phyloP scores from a whole-genome alignment of 1,140 invertebrate genomes.

The Ips typographus region DNA sequence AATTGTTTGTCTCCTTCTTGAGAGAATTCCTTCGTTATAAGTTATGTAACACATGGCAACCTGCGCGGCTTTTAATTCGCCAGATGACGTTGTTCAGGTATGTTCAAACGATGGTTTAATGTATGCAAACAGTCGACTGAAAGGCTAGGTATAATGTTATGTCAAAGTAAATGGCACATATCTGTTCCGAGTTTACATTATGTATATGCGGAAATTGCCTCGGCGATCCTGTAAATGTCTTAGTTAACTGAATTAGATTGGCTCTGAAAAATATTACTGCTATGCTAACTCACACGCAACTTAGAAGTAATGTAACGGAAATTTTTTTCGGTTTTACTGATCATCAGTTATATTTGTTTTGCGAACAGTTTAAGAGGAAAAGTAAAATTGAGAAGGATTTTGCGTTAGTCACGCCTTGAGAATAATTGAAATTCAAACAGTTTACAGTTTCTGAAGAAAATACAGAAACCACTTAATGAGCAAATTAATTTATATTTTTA shows the following conservation, averaged over 20 bases:
- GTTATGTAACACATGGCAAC: constrained; percentile 32
- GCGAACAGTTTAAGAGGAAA: no score
- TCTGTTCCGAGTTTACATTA: constrained; percentile 14
- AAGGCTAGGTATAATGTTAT: constrained; percentile 18
- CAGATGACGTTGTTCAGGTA: constrained; percentile 24
- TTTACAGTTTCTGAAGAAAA: no score
- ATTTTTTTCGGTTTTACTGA: no score
- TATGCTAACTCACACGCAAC: background rate
- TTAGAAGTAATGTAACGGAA: no score
- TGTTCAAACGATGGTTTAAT: constrained; percentile 24
- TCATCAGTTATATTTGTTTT: no score
- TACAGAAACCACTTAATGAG: no score
- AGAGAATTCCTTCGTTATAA: constrained; percentile 13
- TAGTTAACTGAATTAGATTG: constrained; percentile 16
- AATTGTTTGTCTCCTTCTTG: constrained; percentile 17
- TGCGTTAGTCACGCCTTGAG: no score
- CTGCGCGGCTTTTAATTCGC: constrained; percentile 21
- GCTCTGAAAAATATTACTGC: background rate
- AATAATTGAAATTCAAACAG: no score
- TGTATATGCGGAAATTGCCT: background rate
- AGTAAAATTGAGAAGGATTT: no score
- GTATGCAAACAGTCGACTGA: constrained; percentile 29
- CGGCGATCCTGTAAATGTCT: constrained; percentile 9
- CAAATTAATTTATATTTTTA: no score
- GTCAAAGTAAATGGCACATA: constrained; percentile 22